phyloP scores from a whole-genome alignment of 1,140 invertebrate species.

The Spodoptera frugiperda region DNA sequence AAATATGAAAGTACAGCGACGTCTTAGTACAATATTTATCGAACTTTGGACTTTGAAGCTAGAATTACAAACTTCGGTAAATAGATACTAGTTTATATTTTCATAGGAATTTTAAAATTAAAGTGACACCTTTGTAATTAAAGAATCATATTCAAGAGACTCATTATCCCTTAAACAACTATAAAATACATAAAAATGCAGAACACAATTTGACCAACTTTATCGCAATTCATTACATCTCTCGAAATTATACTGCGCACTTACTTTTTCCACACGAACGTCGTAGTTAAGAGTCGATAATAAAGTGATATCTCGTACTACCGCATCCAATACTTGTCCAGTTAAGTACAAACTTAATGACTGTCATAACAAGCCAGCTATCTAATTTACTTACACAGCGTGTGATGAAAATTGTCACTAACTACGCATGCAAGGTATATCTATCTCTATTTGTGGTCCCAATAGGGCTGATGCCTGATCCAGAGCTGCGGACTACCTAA shows the following conservation, averaged over 20 bases:
- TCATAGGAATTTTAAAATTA: too few species aligned
- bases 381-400: background rate
- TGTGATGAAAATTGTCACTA: too few species aligned
- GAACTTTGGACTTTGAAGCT: too few species aligned
- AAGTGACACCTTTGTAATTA: too few species aligned
- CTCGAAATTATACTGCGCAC: conserved; percentile 7
- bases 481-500: too few species aligned
- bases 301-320: conserved; percentile 3
- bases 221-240: background rate
- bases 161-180: background rate
- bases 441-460: too few species aligned
- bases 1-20: too few species aligned
- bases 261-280: conserved; percentile 2
- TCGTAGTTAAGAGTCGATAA: background rate
- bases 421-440: too few species aligned
- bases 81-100: too few species aligned
- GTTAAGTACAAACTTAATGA: conserved; percentile 20
- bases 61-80: background rate
- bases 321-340: background rate
- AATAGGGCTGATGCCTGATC: too few species aligned
- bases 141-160: background rate
- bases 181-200: background rate
- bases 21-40: too few species aligned
- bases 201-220: background rate
- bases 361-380: background rate